Base-by-base conservation (phyloP, 2,797 vertebrate species). In the Forpus xanthops region DNA sequence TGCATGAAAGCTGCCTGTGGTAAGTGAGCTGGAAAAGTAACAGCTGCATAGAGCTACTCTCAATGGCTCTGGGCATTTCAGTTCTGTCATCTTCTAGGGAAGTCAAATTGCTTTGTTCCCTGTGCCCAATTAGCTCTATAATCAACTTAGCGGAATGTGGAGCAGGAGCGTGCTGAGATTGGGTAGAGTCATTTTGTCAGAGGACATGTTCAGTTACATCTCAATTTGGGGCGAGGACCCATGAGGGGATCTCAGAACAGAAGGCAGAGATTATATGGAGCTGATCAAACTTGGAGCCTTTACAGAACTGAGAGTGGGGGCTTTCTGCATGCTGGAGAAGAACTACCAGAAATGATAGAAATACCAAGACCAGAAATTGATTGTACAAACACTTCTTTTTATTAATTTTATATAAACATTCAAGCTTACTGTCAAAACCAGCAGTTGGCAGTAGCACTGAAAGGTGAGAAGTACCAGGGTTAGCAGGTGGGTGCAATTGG, bases 61-160 rank as follows among this genome's bases (percentile, higher is more conserved):
- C 89, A 88, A 37, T 86, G 76, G 90, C 73, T 89, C 55, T 75
- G 77, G 80, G 86, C 90, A 92, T 83, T 88, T 92, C 67, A 88
- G 45, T 45, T 58, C 88, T 95, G 88, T 95, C 94, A 89, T 93
- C 88, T 96, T 92, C 80, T 78, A 78, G 67, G 81, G 80, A 96
- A 94, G 91, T 95, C 88, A 96, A 96, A 93, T 91, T 94, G 71
- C 80, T 87, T 93, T 89, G 66, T 93, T 96, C 80, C 49, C 45
- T 68, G 33, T 91, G 68, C 91, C 77, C 85, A 93, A 87, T 95
- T 91, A 93, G 47, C 64, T 68, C 42, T 88, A 64, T 91, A 96
- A 95, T 95, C 93, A 96, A 95, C 83, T 93, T 87, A 94, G 74
- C 65, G 87, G 83, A 88, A 94, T 87, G 72, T 74, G 89, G 65